Base-by-base conservation (phyloP, 1,140 invertebrate species). In the Lasioglossum albipes region DNA sequence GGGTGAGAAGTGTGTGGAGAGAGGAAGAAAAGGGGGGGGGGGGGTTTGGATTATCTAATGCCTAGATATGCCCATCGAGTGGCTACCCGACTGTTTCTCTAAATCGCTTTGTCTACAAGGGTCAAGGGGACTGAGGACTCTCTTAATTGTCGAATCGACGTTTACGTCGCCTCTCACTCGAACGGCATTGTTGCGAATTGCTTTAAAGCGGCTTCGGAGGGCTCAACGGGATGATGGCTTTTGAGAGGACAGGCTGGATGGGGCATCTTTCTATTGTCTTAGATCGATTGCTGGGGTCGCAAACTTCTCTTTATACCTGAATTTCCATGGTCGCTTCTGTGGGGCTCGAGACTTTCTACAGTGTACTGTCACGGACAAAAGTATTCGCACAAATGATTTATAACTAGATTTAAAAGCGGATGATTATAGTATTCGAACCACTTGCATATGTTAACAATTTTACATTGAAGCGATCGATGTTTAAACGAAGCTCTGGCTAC, bases 41-140 rank as follows among this genome's bases (percentile, higher is more conserved):
- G n/a, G n/a, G n/a, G n/a, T 45, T 49, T 54, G 52, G 69, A 73
- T 45, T 49, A 80, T 75, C 79, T 80, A 80, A 61, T 57, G 54
- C 79, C 79, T 80, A 75, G 61, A 65, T 27, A 61, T 79, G 77
- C 62, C 69, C 59, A 75, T 42, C 62, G 78, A 52, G 54, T 61
- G 54, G 52, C 71, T 75, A 80, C 27, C 64, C 27, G 22, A 64
- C 22, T 66, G 49, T 79, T 80, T 20, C 52, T 80, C 73, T 75
- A 68, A 75, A 62, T 75, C 45, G 72, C 71, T 62, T 65, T 42
- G 36, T 80, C 79, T 80, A 80, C 65, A 80, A 80, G 79, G 79
- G 79, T 75, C 52, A 80, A 80, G 79, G 79, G 79, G 57, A 80
- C 79, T 75, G 72, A 71, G 65, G 79, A 74, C 13, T 52, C 42